Base-by-base conservation (phyloP, 1,140 invertebrate species). In the Ceratosolen fusciceps region DNA sequence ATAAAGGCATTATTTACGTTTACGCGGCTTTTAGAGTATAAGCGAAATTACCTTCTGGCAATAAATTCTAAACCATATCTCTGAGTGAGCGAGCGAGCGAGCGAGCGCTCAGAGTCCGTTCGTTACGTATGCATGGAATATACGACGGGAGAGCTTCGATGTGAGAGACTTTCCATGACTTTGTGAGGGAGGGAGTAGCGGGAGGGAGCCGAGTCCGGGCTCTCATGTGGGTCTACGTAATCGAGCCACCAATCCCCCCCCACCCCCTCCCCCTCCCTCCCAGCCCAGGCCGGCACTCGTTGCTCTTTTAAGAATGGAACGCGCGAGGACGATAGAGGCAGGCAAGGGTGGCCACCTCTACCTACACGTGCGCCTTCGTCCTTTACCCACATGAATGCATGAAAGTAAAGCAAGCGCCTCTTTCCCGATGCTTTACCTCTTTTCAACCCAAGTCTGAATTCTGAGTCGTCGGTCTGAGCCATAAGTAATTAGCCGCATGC, bases 401-500 rank as follows among this genome's bases (percentile, higher is more conserved):
- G 56, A 16, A 16, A 49, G 12, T 62, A 52, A 7, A 47, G 16
- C 29, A 19, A 34, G 29, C 29, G 14, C 7, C 56, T 54, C 39
- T 31, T n/a, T 43, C 49, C 16, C 54, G 19, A 1, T 60, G 54
- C 34, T 52, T 67, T 65, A 26, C 54, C n/a, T 16, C 72, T 76
- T 77, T 80, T 74, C 73, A 10, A 75, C 60, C 47, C 34, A 29
- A 77, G n/a, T 62, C 62, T n/a, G n/a, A n/a, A n/a, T n/a, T n/a
- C n/a, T n/a, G n/a, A n/a, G n/a, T n/a, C 58, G 19, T 14, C 68
- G n/a, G 65, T 77, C 68, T 79, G 58, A 75, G 73, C 54, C 67
- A 58, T 74, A 72, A 76, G 71, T 72, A 72, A 76, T 80, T 80
- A 76, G 65, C 31, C 31, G 70, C 74, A 43, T 62, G 58, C 65